Evolutionary conservation across 2,113 vertebrate species (phyloP).

Genomic region (Leucoraja erinaceus): DNA sequence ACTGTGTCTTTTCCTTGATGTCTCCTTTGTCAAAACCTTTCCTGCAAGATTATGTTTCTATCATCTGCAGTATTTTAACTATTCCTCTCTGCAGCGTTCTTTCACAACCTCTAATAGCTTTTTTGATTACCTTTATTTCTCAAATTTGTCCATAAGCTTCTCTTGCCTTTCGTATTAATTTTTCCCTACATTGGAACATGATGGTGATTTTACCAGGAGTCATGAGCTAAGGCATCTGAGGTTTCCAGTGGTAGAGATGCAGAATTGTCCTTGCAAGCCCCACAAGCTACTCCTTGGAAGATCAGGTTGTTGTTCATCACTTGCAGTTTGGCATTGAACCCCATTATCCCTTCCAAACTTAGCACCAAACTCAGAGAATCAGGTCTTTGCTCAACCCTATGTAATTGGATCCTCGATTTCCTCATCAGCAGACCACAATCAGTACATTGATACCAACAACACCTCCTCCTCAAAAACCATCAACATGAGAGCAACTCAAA

Average conservation of each 20-base stretch:
- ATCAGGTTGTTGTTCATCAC: too few relatives aligned
- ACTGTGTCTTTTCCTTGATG: not conserved
- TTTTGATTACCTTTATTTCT: not conserved
- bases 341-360: too few relatives aligned
- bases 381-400: too few relatives aligned
- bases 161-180: not conserved
- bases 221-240: not conserved
- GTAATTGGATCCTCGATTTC: too few relatives aligned
- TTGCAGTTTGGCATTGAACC: too few relatives aligned
- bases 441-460: too few relatives aligned
- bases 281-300: not conserved
- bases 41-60: not conserved
- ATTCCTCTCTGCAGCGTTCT: not conserved
- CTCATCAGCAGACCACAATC: too few relatives aligned
- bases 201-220: not conserved
- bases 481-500: too few relatives aligned
- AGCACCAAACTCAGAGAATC: too few relatives aligned
- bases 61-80: not conserved
- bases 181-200: not conserved
- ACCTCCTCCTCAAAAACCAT: too few relatives aligned
- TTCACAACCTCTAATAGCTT: not conserved
- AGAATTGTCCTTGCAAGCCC: not conserved
- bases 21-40: not conserved
- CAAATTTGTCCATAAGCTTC: not conserved
- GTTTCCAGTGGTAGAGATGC: not conserved